phyloP scores from a whole-genome alignment of 2,113 vertebrate species.

The Triplophysa rosa region DNA sequence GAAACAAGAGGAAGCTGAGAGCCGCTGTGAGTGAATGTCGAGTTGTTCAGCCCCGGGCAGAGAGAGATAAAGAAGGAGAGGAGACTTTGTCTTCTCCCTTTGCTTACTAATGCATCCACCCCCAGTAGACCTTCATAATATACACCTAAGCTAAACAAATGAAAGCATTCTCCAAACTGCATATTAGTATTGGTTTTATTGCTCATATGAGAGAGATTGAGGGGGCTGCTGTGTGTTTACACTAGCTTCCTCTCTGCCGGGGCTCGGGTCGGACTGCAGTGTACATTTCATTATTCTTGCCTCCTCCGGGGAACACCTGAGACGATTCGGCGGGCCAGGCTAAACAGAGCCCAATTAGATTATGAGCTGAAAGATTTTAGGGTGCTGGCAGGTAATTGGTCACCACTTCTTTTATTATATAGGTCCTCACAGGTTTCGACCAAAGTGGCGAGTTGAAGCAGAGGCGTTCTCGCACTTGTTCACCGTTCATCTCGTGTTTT shows the following conservation, averaged over 20 bases:
- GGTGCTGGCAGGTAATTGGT: constrained; percentile 71
- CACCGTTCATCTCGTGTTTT: constrained; percentile 27
- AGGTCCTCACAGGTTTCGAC: constrained; percentile 61
- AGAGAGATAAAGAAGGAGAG: constrained; percentile 59
- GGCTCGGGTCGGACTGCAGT: constrained; percentile 54
- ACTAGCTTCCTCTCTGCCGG: constrained; percentile 55
- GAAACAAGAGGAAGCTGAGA: constrained; percentile 60
- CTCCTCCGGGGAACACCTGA: constrained; percentile 60
- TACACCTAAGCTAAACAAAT: constrained; percentile 58
- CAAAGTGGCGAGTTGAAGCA: constrained; percentile 41
- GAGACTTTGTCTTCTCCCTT: constrained; percentile 58
- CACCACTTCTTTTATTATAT: constrained; percentile 70
- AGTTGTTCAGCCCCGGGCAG: constrained; percentile 57
- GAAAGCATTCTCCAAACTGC: constrained; percentile 44
- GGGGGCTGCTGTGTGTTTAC: constrained; percentile 59
- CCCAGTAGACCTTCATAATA: constrained; percentile 60
- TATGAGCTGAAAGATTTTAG: constrained; percentile 70
- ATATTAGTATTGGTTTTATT: constrained; percentile 61
- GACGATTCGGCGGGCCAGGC: constrained; percentile 47
- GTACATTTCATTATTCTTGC: constrained; percentile 73
- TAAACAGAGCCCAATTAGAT: constrained; percentile 59
- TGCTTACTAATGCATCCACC: constrained; percentile 51
- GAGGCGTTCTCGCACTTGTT: constrained; percentile 53
- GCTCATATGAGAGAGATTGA: constrained; percentile 58
- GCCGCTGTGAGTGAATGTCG: constrained; percentile 56